Evolutionary conservation across 2,888 invertebrate species (phyloP), one percentile per base, ranked within the genome.

Genomic region (Amaurobius ferox): DNA sequence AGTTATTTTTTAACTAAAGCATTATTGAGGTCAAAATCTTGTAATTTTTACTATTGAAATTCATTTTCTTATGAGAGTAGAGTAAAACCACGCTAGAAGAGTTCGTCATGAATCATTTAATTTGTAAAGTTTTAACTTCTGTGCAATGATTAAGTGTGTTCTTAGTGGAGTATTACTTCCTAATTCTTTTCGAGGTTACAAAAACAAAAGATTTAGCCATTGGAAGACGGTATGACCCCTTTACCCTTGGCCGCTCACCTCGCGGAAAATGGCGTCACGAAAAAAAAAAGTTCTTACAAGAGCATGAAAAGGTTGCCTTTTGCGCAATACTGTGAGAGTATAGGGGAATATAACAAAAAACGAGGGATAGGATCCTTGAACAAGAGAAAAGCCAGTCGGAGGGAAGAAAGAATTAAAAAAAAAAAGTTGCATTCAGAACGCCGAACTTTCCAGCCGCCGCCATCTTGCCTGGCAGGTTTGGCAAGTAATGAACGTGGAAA

Each of bases 171-270:
- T 44, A 9, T 5, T 16, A 55, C 55, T 55, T 55, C 77, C 83
- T 77, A 39, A 44, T 71, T 39, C 23, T 71, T 76, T 67, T 71
- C 30, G 55, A 64, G 73, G 72, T 72, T 77, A 55, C 2, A 67
- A 73, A 68, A 79, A 68, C 30, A 32, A 35, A 78, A 70, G 30
- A 32, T 39, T 40, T 70, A 39, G 13, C n/a, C 66, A 48, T 44
- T 29, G 29, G 73, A 73, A 40, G 39, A 64, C 39, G 55, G 28
- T 48, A 64, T 72, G 83, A 83, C 83, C 83, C 72, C 70, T 83
- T 77, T 83, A 83, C 83, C 83, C 83, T 83, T 83, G 77, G 77
- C 44, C 64, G 77, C 83, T 83, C 48, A 76, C 76, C 83, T 83
- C 70, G 16, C 16, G 30, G 44, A 16, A 44, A 70, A 28, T 16